Conservation (phyloP, 2,113 vertebrate genomes). For the Platysteira castanea region DNA sequence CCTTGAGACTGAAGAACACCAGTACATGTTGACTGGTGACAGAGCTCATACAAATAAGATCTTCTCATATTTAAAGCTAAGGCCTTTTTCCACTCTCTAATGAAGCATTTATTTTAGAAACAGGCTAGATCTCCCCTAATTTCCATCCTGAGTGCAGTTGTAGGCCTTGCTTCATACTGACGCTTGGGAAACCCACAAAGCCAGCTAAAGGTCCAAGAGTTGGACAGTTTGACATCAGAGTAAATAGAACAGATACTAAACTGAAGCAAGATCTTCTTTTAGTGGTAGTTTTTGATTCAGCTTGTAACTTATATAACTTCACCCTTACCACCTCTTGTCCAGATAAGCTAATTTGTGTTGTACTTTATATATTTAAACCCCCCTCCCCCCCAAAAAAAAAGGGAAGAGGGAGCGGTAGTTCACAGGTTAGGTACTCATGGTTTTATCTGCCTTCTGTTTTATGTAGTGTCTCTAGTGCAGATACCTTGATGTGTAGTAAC, state of each 20-base stretch:
- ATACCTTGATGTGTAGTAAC: not conserved
- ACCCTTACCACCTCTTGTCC: accelerated
- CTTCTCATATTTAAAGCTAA: not conserved
- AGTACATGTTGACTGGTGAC: not conserved
- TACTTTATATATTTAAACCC: not conserved
- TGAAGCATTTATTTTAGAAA: not conserved
- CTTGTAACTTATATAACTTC: not conserved
- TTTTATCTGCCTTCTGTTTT: not conserved
- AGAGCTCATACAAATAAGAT: not conserved
- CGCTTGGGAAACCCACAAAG: not conserved
- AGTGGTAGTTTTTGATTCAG: not conserved
- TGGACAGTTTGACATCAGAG: not conserved
- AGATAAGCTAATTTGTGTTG: not conserved
- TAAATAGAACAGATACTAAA: not conserved
- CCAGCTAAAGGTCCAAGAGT: not conserved
- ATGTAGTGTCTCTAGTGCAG: not conserved
- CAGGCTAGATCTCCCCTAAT: not conserved
- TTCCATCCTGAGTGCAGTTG: not conserved
- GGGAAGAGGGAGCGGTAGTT: not conserved
- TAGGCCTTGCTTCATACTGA: not conserved
- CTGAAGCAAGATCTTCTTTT: not conserved
- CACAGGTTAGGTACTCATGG: not conserved
- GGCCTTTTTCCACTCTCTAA: not conserved
- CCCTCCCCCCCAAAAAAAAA: too few relatives aligned
- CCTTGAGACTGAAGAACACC: not conserved